phyloP scores from a whole-genome alignment of 2,888 invertebrate genomes.

The Megastigmus dorsalis region DNA sequence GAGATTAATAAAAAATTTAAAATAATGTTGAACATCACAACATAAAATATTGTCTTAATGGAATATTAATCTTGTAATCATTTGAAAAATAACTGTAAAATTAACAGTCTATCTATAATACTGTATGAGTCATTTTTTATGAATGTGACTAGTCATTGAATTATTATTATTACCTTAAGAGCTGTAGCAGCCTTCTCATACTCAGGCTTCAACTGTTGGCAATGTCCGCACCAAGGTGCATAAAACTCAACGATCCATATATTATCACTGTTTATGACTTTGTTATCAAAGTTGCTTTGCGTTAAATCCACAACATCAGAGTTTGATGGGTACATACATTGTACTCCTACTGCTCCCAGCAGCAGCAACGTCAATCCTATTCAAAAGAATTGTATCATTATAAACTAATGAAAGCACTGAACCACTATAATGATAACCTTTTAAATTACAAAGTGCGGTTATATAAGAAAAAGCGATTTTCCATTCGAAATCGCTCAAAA shows the following conservation, averaged over 20 bases:
- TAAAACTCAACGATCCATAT: slow-evolving; percentile 97
- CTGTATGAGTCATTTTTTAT: too few species aligned
- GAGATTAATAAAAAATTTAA: neutral
- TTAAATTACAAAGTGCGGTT: slow-evolving; percentile 21
- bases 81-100: too few species aligned
- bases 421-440: slow-evolving; percentile 16
- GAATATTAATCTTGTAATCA: too few species aligned
- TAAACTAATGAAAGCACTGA: too few species aligned
- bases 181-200: slow-evolving; percentile 95
- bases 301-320: slow-evolving; percentile 91
- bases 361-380: slow-evolving; percentile 37
- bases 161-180: slow-evolving; percentile 81
- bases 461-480: too few species aligned
- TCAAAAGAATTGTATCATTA: neutral
- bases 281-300: slow-evolving; percentile 89
- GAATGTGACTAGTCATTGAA: neutral
- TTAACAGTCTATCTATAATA: too few species aligned
- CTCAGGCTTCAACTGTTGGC: slow-evolving; percentile 92
- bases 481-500: too few species aligned
- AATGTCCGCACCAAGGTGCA: slow-evolving; percentile 97
- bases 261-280: slow-evolving; percentile 88
- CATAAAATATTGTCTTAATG: too few species aligned
- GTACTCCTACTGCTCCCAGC: slow-evolving; percentile 60
- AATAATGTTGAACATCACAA: too few species aligned
- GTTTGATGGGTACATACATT: slow-evolving; percentile 80